Base-by-base conservation (phyloP, 2,888 invertebrate species). In the Anorthoa munda region DNA sequence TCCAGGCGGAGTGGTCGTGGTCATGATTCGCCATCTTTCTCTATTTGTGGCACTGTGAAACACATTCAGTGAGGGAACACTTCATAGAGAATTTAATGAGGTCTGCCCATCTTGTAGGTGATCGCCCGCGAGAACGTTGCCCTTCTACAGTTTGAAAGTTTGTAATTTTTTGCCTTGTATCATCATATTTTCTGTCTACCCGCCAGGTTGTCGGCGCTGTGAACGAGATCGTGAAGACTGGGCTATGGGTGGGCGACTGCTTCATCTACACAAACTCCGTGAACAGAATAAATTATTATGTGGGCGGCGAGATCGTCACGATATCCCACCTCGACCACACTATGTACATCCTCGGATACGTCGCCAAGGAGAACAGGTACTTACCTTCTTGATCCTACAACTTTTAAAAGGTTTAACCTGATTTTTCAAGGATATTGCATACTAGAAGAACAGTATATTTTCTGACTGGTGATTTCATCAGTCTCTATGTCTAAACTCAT, bases 221-320 rank as follows among this genome's bases (percentile, higher is more conserved):
- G 71, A 98, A 97, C 85, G 99, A 99, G 94, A 97, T 97, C 26
- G 99, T 99, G 1, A 98, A 98, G 92, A 99, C 99, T 0, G 99
- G 99, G 7, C 94, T 99, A 18, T 99, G 99, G 99, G 99, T 99
- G 17, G 99, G 99, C 7, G 99, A 99, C 94, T 99, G 99, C 92
- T 99, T 99, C 94, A 99, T 99, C 87, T 99, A 99, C 96, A 99
- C 99, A 0, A 99, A 99, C 94, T 98, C 98, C 48, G 98, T 99
- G 2, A 99, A 99, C 95, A 97, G 99, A 77, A 98, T 99, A 83
- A 99, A 99, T 94, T 99, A 99, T 93, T 99, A 99, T 92, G 99
- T 99, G 23, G 99, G 99, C 46, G 99, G 99, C 23, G 99, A 99
- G 96, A 98, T 99, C 79, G 99, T 99, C 2, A 99, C 99, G 1